Percentiles rank a stretch among this genome's conserved stretches.
phyloP scores from a whole-genome alignment of 2,113 vertebrate genomes.

The Tinamus guttatus region DNA sequence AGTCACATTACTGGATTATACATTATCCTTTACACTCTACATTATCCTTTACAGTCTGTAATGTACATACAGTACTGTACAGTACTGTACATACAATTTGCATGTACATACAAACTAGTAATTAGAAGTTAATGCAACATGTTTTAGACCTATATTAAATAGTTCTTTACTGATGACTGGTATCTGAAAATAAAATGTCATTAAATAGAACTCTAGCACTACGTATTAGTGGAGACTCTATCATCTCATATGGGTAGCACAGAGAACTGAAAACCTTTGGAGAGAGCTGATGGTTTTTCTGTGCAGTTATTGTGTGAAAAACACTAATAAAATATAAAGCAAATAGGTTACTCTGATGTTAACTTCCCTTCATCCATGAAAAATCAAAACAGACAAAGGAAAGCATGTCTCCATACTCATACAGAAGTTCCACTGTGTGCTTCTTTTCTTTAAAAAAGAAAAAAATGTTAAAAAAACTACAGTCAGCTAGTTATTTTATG shows the following conservation, averaged over 20 bases:
- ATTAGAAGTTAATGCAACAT: constrained; percentile 1
- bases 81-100: too few species aligned
- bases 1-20: neutral
- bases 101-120: neutral
- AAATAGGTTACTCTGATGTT: neutral
- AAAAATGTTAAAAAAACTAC: neutral
- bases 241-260: rapidly evolving
- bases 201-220: neutral
- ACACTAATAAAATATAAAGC: neutral
- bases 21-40: neutral
- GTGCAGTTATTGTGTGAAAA: neutral
- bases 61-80: too few species aligned
- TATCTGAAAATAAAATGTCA: neutral
- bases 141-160: neutral
- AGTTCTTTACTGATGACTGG: neutral
- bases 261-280: rapidly evolving
- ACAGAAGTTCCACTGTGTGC: neutral
- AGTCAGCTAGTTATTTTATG: neutral
- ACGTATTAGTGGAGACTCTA: neutral
- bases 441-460: neutral
- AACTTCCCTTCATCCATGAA: neutral
- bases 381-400: neutral
- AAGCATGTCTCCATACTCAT: neutral
- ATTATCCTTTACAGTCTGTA: neutral
- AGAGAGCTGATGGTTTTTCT: neutral